Evolutionary conservation across 2,797 vertebrate genomes (phyloP), one percentile per base, ranked within the genome.

Genomic region (Smutsia gigantea): DNA sequence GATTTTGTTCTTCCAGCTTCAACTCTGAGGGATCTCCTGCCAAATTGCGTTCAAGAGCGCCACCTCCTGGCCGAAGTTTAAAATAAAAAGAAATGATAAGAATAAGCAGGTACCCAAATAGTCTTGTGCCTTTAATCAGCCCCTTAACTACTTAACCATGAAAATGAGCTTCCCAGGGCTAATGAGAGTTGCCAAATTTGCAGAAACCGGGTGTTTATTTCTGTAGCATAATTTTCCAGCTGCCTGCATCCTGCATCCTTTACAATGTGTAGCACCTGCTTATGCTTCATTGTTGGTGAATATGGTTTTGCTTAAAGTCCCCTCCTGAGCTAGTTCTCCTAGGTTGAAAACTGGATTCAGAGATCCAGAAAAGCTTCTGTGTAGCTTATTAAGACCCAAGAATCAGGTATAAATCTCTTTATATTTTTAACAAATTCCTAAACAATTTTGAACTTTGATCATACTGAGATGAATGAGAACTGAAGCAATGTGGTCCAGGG

Each of bases 141-240:
- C 2, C 84, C 94, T 95, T 96, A 97, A 96, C 93, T 96, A 95
- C 94, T 97, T 97, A 96, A 95, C 94, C 92, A 90, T 92, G 97
- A 96, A 97, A 97, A 97, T 87, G 66, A 97, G 97, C 89, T 98
- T 97, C 96, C 93, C 68, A 79, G 68, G 93, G 97, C 92, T 96
- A 97, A 97, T 95, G 94, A 97, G 83, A 95, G 91, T 63, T 93
- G 87, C 97, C 94, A 91, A 93, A 96, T 95, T 97, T 97, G 97
- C 97, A 95, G 84, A 97, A 96, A 93, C 68, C 1, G 79, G 91
- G 91, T 92, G 93, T 97, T 97, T 98, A 97, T 97, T 97, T 97
- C 87, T 96, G 97, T 96, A 97, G 93, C 88, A 87, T 84, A 96
- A 93, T 96, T 97, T 97, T 97, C 95, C 97, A 97, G 97, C 92